A percentile compares a stretch with the other conserved stretches of the same genome.
phyloP scores from a whole-genome alignment of 2,797 vertebrate genomes.

The Pangasius krempfi region DNA sequence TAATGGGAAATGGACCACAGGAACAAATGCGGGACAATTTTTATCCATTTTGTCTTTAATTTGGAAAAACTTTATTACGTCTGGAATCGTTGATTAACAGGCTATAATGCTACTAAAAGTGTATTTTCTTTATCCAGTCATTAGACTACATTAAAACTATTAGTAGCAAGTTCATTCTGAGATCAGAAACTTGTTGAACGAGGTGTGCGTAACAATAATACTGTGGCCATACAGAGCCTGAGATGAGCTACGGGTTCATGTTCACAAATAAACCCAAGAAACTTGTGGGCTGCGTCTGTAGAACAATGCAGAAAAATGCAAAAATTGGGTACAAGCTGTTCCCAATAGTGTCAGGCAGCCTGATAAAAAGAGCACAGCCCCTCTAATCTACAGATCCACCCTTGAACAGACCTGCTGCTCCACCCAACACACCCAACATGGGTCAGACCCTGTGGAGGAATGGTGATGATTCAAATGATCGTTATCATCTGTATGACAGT shows the following conservation, averaged over 20 bases:
- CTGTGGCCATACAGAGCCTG: not conserved
- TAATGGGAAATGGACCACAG: not conserved
- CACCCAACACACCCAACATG: slow-evolving; percentile 49
- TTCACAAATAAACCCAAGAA: not conserved
- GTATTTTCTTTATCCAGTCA: not conserved
- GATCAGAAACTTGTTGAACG: not conserved
- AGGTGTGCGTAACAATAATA: not conserved
- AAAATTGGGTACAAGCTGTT: not conserved
- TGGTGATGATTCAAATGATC: not conserved
- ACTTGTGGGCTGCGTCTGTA: not conserved
- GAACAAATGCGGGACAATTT: not conserved
- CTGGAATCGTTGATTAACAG: not conserved
- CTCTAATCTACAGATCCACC: slow-evolving; percentile 62
- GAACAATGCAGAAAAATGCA: slow-evolving; percentile 24
- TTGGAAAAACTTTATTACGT: too few relatives aligned
- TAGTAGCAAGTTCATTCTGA: not conserved
- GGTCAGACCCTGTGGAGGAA: not conserved
- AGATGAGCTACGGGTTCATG: not conserved
- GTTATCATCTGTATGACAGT: not conserved
- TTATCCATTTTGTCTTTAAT: not conserved
- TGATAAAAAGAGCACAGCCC: slow-evolving; percentile 63
- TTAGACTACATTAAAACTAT: not conserved
- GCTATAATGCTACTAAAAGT: not conserved
- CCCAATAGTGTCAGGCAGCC: not conserved
- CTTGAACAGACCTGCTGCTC: slow-evolving; percentile 39